Evolutionary conservation across 64 coral and sea anemone genomes (phyloP), one percentile per base, ranked within the genome.

Genomic region (Platygyra sinensis): DNA sequence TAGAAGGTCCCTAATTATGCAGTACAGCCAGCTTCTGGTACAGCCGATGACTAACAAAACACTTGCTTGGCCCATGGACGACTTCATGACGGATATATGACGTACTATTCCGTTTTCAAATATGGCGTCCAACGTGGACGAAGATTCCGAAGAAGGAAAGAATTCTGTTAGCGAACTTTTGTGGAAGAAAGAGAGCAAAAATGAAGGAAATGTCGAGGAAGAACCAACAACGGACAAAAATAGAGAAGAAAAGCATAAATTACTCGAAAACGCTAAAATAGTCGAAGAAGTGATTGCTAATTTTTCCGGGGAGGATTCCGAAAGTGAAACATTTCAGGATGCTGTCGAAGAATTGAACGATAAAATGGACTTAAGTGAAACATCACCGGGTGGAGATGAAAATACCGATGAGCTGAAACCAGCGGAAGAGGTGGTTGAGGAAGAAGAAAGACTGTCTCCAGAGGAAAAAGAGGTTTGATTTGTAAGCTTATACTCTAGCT

Each of bases 381-480:
- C 20, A 57, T 38, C 59, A 24, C 22, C 78, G 82, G 83, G 85
- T 20, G 25, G 25, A 12, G 42, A 7, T 81, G 27, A 73, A 63
- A 73, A 82, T 11, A 29, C 88, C 14, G 25, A 76, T 12, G 46
- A 30, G 25, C 55, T 30, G 75, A 61, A 90, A 46, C 77, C 60
- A 71, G 36, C 60, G 54, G 59, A 93, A 27, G 83, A 90, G 50
- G 28, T 28, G 29, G 83, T 73, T 42, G 80, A 90, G n/a, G 83
- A 94, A 42, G 67, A 82, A 42, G 92, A 93, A 31, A 86, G 27
- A 86, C 39, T 78, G 25, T 39, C 78, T 67, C 76, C 72, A 60
- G 82, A 88, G 10, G 91, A 96, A 88, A 96, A 82, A 88, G 75
- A 91, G 95, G 95, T 96, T 76, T 30, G 82, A 54, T 27, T 16